Conservation (phyloP, 1,140 invertebrate genomes). For the Littorina saxatilis region DNA sequence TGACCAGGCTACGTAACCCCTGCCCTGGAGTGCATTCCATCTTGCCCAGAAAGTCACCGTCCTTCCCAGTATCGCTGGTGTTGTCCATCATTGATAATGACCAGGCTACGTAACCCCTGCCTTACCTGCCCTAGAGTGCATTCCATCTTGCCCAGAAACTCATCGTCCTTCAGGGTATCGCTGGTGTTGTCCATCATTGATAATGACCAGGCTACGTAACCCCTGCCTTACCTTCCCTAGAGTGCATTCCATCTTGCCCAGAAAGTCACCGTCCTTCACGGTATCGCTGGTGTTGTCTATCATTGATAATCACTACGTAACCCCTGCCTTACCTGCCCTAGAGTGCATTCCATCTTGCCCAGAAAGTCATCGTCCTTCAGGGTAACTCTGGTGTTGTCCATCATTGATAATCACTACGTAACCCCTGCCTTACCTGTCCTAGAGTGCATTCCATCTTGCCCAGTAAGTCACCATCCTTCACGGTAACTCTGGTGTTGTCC, state of each 20-base stretch:
- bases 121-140: constrained; percentile 78
- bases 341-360: constrained; percentile 77
- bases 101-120: too few relatives aligned
- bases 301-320: too few relatives aligned
- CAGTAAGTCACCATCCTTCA: constrained; percentile 80
- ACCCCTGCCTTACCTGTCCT: too few relatives aligned
- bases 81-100: too few relatives aligned
- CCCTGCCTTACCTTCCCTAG: constrained; percentile 78
- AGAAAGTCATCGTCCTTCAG: constrained; percentile 80
- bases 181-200: constrained; percentile 78
- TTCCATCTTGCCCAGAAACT: constrained; percentile 79
- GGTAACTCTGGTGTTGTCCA: constrained; percentile 77
- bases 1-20: too few relatives aligned
- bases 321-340: constrained; percentile 79
- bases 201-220: too few relatives aligned
- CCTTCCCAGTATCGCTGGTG: constrained; percentile 73
- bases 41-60: constrained; percentile 80
- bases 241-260: constrained; percentile 78
- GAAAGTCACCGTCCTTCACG: constrained; percentile 79
- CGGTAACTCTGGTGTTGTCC: constrained; percentile 76
- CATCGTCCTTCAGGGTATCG: constrained; percentile 77
- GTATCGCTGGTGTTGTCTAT: constrained; percentile 77
- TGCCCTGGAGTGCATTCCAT: constrained; percentile 78
- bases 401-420: too few relatives aligned
- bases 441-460: constrained; percentile 78